Percentiles rank a stretch among this genome's conserved stretches.
phyloP scores from a whole-genome alignment of 1,140 invertebrate genomes.

The Belonocnema kinseyi region DNA sequence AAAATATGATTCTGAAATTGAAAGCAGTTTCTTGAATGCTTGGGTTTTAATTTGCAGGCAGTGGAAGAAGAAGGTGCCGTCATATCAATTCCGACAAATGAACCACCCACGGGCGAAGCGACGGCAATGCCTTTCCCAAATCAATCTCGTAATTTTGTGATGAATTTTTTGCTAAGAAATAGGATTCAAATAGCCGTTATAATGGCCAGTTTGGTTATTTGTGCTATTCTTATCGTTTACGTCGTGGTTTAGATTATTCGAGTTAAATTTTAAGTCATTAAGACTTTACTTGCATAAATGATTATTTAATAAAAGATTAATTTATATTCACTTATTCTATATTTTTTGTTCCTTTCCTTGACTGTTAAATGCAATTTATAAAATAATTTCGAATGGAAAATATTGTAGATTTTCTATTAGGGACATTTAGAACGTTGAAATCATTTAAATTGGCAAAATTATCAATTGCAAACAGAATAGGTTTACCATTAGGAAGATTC shows the following conservation, averaged over 20 bases:
- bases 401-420: background rate
- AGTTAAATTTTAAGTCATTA: background rate
- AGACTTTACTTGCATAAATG: background rate
- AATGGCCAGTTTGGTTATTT: conserved; percentile 46
- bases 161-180: conserved; percentile 41
- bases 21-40: background rate
- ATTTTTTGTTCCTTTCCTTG: background rate
- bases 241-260: conserved; percentile 38
- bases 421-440: too few species aligned
- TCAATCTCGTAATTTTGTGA: conserved; percentile 35
- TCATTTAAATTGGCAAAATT: too few species aligned
- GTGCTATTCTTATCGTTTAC: conserved; percentile 43
- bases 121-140: background rate
- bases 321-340: background rate
- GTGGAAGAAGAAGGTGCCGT: conserved; percentile 32
- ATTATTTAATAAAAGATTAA: conserved; percentile 1
- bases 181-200: conserved; percentile 48
- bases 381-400: background rate
- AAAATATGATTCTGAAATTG: background rate
- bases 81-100: conserved; percentile 12
- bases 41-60: conserved; percentile 9
- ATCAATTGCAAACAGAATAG: too few species aligned
- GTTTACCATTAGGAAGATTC: too few species aligned
- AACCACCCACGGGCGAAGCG: conserved; percentile 24
- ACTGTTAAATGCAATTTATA: background rate